These are phyloP conservation scores for Rotaria macrura DNA, from an alignment of 2,888 invertebrate genomes.

Conservation along the genomic window DNA sequence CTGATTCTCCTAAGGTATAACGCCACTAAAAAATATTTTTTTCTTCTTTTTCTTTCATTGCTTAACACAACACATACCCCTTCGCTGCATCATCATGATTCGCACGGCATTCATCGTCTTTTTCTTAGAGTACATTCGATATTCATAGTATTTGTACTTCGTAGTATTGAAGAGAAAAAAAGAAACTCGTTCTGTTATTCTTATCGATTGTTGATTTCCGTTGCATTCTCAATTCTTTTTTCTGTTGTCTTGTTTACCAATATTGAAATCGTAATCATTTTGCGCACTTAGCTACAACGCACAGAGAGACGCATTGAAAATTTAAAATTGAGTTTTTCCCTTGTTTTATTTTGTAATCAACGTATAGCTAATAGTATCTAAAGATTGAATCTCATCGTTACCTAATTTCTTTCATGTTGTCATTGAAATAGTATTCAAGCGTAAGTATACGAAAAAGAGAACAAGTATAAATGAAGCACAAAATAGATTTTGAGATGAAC, in stretches of 20 bases:
- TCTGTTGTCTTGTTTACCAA: background rate
- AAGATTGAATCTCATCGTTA: no score
- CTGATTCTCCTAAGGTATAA: background rate
- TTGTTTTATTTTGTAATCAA: no score
- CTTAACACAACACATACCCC: background rate
- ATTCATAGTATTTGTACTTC: background rate
- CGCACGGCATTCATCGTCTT: background rate
- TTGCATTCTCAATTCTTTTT: background rate
- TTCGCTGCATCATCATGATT: background rate
- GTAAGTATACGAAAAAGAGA: no score
- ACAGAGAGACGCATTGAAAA: no score
- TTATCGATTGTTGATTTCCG: background rate
- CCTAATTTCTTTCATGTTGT: no score
- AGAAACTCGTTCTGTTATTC: no score
- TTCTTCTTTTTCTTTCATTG: background rate
- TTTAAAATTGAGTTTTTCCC: no score
- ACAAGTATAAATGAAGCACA: background rate
- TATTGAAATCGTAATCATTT: background rate
- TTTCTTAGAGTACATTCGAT: background rate
- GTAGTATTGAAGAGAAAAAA: background rate
- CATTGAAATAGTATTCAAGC: no score
- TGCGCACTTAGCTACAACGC: background rate
- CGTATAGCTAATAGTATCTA: background rate
- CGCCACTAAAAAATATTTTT: background rate
- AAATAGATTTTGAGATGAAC: background rate